phyloP scores from a whole-genome alignment of 2,797 vertebrate genomes.

The Pterois miles region DNA sequence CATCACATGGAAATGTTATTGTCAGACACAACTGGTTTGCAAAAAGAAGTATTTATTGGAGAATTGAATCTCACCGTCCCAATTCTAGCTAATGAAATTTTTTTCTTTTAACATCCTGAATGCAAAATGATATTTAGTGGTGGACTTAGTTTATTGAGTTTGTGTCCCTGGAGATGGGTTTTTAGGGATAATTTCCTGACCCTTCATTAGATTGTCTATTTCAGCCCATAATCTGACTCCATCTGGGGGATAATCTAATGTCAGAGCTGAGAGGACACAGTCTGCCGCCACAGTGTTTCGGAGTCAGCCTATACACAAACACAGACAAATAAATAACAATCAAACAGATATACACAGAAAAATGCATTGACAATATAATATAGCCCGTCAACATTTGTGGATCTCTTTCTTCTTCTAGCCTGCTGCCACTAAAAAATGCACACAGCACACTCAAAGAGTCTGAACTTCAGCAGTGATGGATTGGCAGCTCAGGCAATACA shows the following conservation, averaged over 20 bases:
- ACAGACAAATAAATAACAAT: not conserved
- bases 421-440: not conserved
- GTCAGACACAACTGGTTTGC: not conserved
- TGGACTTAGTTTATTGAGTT: not conserved
- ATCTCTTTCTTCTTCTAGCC: constrained; percentile 2
- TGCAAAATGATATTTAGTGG: not conserved
- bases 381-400: not conserved
- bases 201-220: constrained; percentile 45
- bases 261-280: constrained; percentile 32
- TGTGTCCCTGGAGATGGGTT: constrained; percentile 20
- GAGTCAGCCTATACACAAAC: constrained; percentile 1
- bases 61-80: constrained; percentile 1
- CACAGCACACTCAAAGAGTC: not conserved
- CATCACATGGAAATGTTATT: not conserved
- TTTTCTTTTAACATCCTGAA: constrained; percentile 10
- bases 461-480: constrained; percentile 5
- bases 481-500: constrained; percentile 16
- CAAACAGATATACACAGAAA: not conserved
- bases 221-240: constrained; percentile 51
- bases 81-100: not conserved
- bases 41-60: not conserved
- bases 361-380: not conserved
- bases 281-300: constrained; percentile 42
- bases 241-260: constrained; percentile 62
- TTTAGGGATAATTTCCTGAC: constrained; percentile 50